phyloP scores from a whole-genome alignment of 2,888 invertebrate species.

The Euplagia quadripunctaria region DNA sequence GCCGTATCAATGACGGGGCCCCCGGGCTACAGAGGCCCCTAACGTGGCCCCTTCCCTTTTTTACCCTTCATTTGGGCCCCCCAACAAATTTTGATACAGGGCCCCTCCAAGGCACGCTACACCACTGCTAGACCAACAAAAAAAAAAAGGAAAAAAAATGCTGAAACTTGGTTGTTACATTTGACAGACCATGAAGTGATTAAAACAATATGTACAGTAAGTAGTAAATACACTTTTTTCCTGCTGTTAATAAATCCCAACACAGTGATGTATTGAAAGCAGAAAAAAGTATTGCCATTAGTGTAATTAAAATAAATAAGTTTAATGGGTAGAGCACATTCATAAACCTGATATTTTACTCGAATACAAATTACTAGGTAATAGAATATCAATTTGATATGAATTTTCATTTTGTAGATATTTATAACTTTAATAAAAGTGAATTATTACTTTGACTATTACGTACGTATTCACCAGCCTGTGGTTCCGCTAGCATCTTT shows the following conservation, averaged over 20 bases:
- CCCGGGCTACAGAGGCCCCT: no score
- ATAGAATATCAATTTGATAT: background rate
- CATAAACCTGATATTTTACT: background rate
- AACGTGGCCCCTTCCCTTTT: no score
- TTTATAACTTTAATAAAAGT: background rate
- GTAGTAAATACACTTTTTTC: background rate
- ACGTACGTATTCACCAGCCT: background rate
- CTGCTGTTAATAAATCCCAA: background rate
- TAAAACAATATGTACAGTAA: background rate
- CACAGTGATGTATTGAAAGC: background rate
- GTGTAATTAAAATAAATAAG: slow-evolving; percentile 7
- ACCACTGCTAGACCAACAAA: no score
- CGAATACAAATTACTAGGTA: background rate
- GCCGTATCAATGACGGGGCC: no score
- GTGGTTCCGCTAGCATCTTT: no score
- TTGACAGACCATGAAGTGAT: background rate
- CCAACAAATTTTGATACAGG: no score
- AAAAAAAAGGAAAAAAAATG: no score
- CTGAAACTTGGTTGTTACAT: background rate
- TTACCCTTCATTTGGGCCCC: no score
- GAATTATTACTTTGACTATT: background rate
- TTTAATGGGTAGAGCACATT: background rate
- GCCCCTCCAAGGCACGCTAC: no score
- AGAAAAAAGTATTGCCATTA: slow-evolving; percentile 9
- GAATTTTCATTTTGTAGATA: background rate